These are phyloP conservation scores for Minunthozetes semirufus DNA, from an alignment of 2,888 invertebrate species.

Conservation along the genomic window DNA sequence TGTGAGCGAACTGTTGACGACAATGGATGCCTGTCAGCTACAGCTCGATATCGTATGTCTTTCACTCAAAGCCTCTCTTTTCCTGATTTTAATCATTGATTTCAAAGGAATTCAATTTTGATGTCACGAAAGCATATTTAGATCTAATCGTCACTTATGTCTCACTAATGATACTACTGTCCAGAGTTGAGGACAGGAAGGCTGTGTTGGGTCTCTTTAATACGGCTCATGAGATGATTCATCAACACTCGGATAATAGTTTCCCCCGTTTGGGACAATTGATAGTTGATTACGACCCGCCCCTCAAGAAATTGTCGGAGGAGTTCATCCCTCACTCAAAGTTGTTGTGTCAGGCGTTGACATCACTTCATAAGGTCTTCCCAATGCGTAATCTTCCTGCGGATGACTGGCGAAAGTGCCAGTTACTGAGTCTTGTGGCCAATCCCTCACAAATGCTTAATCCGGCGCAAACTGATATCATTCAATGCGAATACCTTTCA, in stretches of 20 bases:
- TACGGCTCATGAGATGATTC: conserved; percentile 92
- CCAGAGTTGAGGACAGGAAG: conserved; percentile 94
- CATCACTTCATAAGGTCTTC: conserved; percentile 80
- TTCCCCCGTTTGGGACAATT: conserved; percentile 94
- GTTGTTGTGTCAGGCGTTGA: conserved; percentile 72
- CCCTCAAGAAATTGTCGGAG: conserved; percentile 87
- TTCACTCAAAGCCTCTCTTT: not conserved
- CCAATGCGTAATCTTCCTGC: conserved; percentile 82
- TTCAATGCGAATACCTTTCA: conserved; percentile 96
- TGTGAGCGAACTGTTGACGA: conserved; percentile 60
- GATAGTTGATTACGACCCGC: conserved; percentile 95
- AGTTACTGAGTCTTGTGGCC: conserved; percentile 84
- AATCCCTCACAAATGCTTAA: conserved; percentile 90
- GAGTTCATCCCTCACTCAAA: conserved; percentile 94
- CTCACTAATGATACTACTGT: conserved; percentile 92
- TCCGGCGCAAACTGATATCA: conserved; percentile 87
- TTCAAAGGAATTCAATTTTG: conserved; percentile 75
- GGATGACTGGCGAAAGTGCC: conserved; percentile 85
- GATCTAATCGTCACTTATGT: conserved; percentile 91
- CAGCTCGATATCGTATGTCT: conserved; percentile 72
- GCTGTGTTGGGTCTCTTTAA: conserved; percentile 94
- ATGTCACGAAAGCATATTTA: conserved; percentile 88
- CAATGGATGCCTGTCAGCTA: conserved; percentile 93
- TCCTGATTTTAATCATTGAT: conserved; percentile 33
- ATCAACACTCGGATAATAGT: conserved; percentile 76